Percentiles rank a stretch among this genome's conserved stretches.
Conservation (phyloP, 2,797 vertebrate genomes). For the Potorous gilbertii region DNA sequence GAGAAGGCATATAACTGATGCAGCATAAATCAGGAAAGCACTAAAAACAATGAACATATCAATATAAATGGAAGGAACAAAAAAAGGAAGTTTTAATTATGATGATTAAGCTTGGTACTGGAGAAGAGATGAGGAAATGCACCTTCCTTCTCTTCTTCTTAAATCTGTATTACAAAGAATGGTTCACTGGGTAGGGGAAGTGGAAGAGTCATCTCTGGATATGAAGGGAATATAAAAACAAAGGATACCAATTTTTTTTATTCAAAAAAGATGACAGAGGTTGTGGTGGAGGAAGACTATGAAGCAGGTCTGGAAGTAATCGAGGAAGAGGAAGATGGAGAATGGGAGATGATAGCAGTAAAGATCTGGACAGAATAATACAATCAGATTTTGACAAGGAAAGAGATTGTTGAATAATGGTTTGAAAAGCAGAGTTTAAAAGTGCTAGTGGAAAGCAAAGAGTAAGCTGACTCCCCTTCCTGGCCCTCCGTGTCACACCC, state of each 20-base stretch:
- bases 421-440: not conserved
- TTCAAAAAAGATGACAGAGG: too few relatives aligned
- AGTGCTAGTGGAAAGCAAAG: not conserved
- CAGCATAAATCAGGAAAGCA: not conserved
- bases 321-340: too few relatives aligned
- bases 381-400: too few relatives aligned
- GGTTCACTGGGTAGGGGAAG: too few relatives aligned
- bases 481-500: not conserved
- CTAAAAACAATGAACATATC: not conserved
- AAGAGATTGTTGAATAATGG: too few relatives aligned
- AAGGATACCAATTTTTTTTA: too few relatives aligned
- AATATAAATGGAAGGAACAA: not conserved
- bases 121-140: not conserved
- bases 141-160: not conserved
- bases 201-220: too few relatives aligned
- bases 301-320: too few relatives aligned
- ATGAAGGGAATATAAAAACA: too few relatives aligned
- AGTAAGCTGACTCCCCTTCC: not conserved
- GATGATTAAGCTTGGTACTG: not conserved
- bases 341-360: too few relatives aligned
- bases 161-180: not conserved
- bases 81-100: not conserved
- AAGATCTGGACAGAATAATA: too few relatives aligned
- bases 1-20: not conserved
- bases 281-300: too few relatives aligned